phyloP scores from a whole-genome alignment of 2,888 invertebrate genomes.

The Ischnura elegans region DNA sequence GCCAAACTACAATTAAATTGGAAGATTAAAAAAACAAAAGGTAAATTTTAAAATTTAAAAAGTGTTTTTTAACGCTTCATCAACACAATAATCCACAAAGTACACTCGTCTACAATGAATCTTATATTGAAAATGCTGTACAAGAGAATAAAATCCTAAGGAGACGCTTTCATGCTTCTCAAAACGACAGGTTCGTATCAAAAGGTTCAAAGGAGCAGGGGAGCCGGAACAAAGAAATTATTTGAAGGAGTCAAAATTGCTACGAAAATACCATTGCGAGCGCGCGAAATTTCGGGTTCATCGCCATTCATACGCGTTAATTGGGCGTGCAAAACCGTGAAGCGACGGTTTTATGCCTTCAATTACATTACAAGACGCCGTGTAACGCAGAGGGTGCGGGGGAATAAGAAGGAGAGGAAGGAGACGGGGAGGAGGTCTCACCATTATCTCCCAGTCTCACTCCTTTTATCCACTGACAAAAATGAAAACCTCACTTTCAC shows the following conservation, averaged over 20 bases:
- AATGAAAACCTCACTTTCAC: slow-evolving; percentile 5
- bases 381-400: not conserved
- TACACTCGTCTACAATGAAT: no score
- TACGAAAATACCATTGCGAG: not conserved
- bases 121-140: no score
- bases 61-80: no score
- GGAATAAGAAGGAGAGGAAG: not conserved
- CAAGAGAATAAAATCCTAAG: no score
- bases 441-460: not conserved
- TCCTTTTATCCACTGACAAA: not conserved
- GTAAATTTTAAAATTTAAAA: no score
- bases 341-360: not conserved
- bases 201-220: not conserved
- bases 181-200: not conserved
- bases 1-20: no score
- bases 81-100: no score
- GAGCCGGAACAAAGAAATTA: not conserved
- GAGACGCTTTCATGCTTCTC: no score
- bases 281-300: not conserved
- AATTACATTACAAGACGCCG: not conserved
- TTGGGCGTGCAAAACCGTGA: slow-evolving; percentile 26
- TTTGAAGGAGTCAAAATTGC: not conserved
- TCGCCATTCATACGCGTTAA: not conserved
- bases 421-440: not conserved
- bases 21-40: no score